phyloP scores from a whole-genome alignment of 2,797 vertebrate genomes.

The Poecile montanus region DNA sequence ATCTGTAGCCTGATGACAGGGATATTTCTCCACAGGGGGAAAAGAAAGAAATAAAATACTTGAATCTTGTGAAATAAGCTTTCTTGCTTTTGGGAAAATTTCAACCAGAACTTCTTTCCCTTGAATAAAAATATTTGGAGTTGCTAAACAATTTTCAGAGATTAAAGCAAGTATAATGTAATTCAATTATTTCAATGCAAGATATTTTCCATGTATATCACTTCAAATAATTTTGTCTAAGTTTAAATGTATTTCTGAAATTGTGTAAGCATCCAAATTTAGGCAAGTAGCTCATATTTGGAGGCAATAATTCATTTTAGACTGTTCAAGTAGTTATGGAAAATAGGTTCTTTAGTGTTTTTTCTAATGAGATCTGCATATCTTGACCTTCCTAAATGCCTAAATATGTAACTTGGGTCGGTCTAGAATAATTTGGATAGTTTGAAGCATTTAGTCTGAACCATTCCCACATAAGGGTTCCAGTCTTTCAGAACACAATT shows the following conservation, averaged over 20 bases:
- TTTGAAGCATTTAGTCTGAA: background rate
- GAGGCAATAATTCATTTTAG: background rate
- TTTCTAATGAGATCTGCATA: background rate
- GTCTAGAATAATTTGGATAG: background rate
- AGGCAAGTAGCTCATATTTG: background rate
- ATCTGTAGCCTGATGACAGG: background rate
- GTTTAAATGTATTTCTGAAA: background rate
- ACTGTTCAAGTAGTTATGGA: background rate
- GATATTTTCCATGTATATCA: background rate
- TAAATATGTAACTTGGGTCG: background rate
- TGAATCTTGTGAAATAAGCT: background rate
- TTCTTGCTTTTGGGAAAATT: background rate
- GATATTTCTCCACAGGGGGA: background rate
- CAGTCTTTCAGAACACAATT: background rate
- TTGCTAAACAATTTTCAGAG: background rate
- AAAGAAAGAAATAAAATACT: background rate
- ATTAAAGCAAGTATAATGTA: background rate
- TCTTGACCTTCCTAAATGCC: background rate
- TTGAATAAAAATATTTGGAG: background rate
- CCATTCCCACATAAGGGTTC: background rate
- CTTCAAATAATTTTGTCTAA: background rate
- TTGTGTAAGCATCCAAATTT: background rate
- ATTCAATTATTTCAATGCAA: background rate
- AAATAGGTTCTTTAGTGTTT: background rate
- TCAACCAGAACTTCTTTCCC: background rate